Base-by-base conservation (phyloP, 2,888 invertebrate genomes). In the Mythimna vitellina region DNA sequence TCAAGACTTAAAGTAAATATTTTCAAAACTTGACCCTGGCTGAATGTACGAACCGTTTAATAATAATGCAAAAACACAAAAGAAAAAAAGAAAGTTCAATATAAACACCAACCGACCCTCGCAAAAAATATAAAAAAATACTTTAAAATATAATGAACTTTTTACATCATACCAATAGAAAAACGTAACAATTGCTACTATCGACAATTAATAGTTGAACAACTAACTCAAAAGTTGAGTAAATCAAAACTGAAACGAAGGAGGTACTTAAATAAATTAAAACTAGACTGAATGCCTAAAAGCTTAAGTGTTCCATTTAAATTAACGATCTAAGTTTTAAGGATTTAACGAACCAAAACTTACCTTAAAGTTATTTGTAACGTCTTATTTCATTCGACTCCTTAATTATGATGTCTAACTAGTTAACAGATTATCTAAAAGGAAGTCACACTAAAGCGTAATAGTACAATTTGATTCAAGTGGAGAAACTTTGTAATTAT, bases 321-420 rank as follows among this genome's bases (percentile, higher is more conserved):
- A 65, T 65, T 65, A 80, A 82, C 61, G 82, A 84, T 70, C 65
- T 32, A 84, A 82, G 84, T 82, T 82, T 71, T 71, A 58, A 51
- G 63, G 73, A 66, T 77, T 67, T 57, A 83, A 65, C 78, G 61
- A 73, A 60, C 62, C 42, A 20, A 80, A 76, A 56, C 56, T 62
- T 70, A 68, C 62, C 46, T 82, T 60, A 20, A 62, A 70, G 66
- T 66, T 63, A 71, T 80, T 81, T 70, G 67, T 75, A 49, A 67
- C 25, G 32, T 70, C 67, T 63, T 75, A 80, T 83, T 80, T 70
- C 6, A 70, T 80, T 65, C 62, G 42, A 68, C 70, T 67, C 25
- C 46, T 67, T 73, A 54, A 82, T 80, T 78, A 61, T 78, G 42
- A 79, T 78, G 51, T 72, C 22, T 64, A 65, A 38, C 49, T 56